Conservation (phyloP, 2,113 vertebrate species). For the Ovis aries region DNA sequence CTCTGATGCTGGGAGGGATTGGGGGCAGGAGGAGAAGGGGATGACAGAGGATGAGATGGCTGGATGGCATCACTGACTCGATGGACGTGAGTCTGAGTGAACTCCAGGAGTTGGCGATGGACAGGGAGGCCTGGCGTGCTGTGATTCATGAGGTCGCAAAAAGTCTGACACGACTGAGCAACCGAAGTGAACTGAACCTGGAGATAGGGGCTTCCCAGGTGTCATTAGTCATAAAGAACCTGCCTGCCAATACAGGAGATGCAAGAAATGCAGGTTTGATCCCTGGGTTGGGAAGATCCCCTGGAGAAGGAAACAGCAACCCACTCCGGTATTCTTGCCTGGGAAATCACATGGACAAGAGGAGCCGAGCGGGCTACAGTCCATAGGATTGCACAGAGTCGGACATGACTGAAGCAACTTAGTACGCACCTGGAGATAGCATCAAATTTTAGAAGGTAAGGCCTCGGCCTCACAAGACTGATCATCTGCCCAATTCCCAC, state of each 20-base stretch:
- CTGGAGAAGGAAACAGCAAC: background rate
- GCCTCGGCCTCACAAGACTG: background rate
- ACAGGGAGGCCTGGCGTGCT: too few relatives aligned
- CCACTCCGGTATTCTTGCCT: background rate
- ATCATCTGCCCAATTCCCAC: background rate
- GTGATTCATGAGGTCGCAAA: too few relatives aligned
- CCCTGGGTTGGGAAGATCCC: background rate
- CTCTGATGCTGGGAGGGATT: too few relatives aligned
- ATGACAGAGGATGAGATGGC: too few relatives aligned
- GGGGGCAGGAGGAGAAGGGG: too few relatives aligned
- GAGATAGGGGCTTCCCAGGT: background rate
- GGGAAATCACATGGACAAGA: background rate
- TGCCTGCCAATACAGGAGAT: background rate
- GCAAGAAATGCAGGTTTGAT: background rate
- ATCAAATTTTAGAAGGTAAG: background rate
- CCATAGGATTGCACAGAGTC: background rate
- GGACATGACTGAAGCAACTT: background rate
- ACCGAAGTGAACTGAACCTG: too few relatives aligned
- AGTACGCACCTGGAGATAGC: background rate
- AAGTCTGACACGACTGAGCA: too few relatives aligned
- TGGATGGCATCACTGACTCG: too few relatives aligned
- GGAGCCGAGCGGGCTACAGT: background rate
- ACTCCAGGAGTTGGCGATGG: too few relatives aligned
- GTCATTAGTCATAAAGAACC: background rate
- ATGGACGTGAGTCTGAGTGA: too few relatives aligned